Evolutionary conservation across 2,797 vertebrate species (phyloP).

Genomic region (Silurus lanzhouensis): DNA sequence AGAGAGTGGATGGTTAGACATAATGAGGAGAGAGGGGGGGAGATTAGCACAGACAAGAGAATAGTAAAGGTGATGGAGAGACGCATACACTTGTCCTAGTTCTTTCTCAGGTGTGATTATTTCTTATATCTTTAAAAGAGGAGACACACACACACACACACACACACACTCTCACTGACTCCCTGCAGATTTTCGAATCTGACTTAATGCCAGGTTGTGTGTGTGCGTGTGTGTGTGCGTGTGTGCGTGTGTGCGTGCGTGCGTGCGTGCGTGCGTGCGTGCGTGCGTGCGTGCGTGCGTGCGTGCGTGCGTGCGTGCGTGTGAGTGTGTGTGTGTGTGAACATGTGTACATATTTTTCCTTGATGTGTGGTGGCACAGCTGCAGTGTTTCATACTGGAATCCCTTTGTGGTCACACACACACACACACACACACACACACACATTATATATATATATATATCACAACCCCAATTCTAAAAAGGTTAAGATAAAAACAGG

Average conservation of each 20-base stretch:
- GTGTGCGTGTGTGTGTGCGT: constrained; percentile 7
- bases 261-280: background rate
- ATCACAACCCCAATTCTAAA: no score
- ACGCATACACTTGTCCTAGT: constrained; percentile 12
- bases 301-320: no score
- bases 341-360: background rate
- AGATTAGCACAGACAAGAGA: background rate
- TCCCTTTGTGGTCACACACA: constrained; percentile 5
- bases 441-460: no score
- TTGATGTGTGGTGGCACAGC: constrained; percentile 4
- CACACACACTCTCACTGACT: background rate
- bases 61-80: background rate
- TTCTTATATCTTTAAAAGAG: background rate
- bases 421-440: background rate
- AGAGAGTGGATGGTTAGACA: background rate
- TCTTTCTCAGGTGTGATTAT: background rate
- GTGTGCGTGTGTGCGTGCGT: background rate
- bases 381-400: constrained; percentile 23
- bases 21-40: background rate
- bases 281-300: constrained; percentile 7
- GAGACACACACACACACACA: constrained; percentile 4
- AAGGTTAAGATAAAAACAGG: no score
- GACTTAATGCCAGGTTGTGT: background rate
- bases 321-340: background rate
- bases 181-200: background rate